Conservation (phyloP, 2,888 invertebrate genomes). For the Metopia argyrocephala region DNA sequence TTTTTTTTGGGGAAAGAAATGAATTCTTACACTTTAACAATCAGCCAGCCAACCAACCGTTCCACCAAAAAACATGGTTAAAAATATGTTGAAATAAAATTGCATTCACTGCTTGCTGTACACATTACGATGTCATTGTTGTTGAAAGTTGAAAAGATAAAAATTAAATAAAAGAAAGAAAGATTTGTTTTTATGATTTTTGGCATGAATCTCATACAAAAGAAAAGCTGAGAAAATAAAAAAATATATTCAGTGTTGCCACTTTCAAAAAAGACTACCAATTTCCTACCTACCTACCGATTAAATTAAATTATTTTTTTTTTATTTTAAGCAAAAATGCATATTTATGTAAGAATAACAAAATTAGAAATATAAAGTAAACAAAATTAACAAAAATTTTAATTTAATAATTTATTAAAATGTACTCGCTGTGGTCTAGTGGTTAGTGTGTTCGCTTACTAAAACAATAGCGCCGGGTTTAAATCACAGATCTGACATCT, state of each 20-base stretch:
- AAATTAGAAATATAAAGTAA: not conserved
- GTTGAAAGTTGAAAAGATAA: conserved; percentile 2
- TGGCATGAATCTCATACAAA: conserved; percentile 34
- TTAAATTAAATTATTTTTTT: too few species aligned
- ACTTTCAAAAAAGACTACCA: too few species aligned
- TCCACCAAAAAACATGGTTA: conserved; percentile 16
- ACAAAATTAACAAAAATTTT: too few species aligned
- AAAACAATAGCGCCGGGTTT: too few species aligned
- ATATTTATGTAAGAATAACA: not conserved
- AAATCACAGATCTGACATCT: too few species aligned
- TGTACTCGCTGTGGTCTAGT: too few species aligned
- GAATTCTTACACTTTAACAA: not conserved
- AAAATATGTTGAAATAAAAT: conserved; percentile 13
- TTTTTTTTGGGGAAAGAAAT: too few species aligned
- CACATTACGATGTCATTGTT: conserved; percentile 45
- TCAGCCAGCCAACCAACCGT: conserved; percentile 20
- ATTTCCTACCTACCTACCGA: too few species aligned
- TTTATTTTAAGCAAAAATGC: too few species aligned
- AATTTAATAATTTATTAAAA: too few species aligned
- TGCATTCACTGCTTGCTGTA: not conserved
- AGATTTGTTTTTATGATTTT: conserved; percentile 37
- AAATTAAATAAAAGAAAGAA: not conserved
- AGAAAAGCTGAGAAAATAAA: not conserved
- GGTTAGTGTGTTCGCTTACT: too few species aligned
- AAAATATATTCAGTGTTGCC: too few species aligned